Evolutionary conservation across 2,797 vertebrate species (phyloP).

Genomic region (Pseudochirops corinnae): DNA sequence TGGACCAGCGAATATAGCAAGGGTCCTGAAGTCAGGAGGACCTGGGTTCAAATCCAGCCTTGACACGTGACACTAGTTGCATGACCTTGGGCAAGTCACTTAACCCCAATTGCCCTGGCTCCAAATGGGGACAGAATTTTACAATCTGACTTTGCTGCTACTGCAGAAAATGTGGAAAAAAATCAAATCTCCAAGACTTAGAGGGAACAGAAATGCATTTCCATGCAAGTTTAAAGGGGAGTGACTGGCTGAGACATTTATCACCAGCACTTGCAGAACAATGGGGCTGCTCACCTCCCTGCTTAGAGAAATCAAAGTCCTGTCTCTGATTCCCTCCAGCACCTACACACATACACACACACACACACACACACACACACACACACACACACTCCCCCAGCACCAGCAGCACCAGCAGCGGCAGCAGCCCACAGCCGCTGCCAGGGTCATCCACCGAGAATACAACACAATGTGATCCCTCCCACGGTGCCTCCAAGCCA

Average conservation of each 20-base stretch:
- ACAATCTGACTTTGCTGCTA: constrained; percentile 40
- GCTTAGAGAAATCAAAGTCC: not conserved
- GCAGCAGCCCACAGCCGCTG: not conserved
- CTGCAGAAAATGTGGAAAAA: constrained; percentile 36
- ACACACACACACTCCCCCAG: not conserved
- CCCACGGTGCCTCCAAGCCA: constrained; percentile 25
- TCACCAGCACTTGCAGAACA: constrained; percentile 58
- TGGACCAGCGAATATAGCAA: too few relatives aligned
- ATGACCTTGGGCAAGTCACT: too few relatives aligned
- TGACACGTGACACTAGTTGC: too few relatives aligned
- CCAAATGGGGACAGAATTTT: constrained; percentile 64
- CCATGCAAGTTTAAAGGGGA: constrained; percentile 27
- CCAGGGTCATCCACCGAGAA: not conserved
- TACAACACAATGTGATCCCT: not conserved
- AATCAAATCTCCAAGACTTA: constrained; percentile 45
- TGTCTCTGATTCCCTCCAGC: constrained; percentile 21
- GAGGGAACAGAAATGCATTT: constrained; percentile 51
- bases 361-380: too few relatives aligned
- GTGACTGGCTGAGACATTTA: constrained; percentile 45
- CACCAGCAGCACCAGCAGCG: too few relatives aligned
- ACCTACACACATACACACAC: too few relatives aligned
- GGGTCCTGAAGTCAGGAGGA: too few relatives aligned
- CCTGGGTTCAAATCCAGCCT: too few relatives aligned
- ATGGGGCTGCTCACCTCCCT: constrained; percentile 53
- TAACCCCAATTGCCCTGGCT: not conserved